These are phyloP conservation scores for Orthosia cruda DNA, from an alignment of 2,888 invertebrate genomes.

Conservation along the genomic window DNA sequence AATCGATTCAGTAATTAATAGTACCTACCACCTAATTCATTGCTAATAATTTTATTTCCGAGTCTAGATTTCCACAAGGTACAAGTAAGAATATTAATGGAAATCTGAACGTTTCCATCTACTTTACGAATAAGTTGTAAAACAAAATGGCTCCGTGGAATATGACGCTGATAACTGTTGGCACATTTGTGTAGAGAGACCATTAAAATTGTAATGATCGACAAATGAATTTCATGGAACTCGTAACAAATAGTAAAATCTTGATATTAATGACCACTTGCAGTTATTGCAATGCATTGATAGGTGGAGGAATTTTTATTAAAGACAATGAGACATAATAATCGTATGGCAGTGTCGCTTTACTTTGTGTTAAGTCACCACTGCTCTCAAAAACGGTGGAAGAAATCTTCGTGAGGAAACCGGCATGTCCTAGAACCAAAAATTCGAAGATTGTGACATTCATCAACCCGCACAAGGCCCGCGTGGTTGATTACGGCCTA, in stretches of 20 bases:
- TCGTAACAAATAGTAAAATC: conserved; percentile 30
- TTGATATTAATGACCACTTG: conserved; percentile 40
- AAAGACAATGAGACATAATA: neutral
- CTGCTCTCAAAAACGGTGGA: no score
- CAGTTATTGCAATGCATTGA: conserved; percentile 25
- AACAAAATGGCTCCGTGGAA: conserved; percentile 43
- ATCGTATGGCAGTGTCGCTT: no score
- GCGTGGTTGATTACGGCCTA: no score
- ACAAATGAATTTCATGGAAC: conserved; percentile 60
- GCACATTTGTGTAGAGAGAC: conserved; percentile 45
- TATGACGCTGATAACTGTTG: conserved; percentile 55
- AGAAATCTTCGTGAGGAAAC: no score
- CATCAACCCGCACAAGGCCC: no score
- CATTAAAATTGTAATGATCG: conserved; percentile 47
- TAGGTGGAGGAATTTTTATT: conserved; percentile 14
- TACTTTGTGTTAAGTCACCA: no score
- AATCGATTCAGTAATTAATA: no score
- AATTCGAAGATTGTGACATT: no score
- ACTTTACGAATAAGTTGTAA: conserved; percentile 38
- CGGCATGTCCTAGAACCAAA: no score
- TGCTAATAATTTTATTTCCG: neutral
- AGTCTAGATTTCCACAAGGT: neutral
- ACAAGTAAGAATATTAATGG: conserved; percentile 6
- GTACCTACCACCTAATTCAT: neutral
- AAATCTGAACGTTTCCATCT: neutral